A percentile compares a stretch with the other conserved stretches of the same genome.
phyloP scores from a whole-genome alignment of 2,888 invertebrate species.

The Lasioglossum lativentre region DNA sequence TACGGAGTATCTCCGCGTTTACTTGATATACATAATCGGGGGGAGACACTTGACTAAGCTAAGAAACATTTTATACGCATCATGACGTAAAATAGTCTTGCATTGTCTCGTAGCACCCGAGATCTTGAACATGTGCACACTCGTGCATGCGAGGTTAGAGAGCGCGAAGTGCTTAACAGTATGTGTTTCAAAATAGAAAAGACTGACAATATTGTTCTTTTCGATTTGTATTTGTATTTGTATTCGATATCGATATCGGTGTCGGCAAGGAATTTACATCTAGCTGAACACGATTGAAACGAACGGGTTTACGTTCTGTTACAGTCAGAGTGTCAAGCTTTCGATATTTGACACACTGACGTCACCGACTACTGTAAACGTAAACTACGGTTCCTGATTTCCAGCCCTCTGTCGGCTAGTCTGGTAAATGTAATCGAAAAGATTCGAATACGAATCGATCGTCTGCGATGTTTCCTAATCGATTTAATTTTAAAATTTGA shows the following conservation, averaged over 20 bases:
- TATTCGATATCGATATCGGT: neutral
- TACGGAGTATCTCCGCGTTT: neutral
- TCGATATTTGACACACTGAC: neutral
- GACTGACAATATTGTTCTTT: neutral
- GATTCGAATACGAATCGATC: neutral
- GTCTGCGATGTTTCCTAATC: neutral
- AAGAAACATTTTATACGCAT: neutral
- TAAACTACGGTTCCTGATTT: neutral
- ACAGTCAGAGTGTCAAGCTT: neutral
- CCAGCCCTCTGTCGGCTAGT: neutral
- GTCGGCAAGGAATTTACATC: neutral
- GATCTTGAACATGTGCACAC: neutral
- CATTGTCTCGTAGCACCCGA: neutral
- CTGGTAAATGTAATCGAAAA: neutral
- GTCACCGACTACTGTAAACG: neutral
- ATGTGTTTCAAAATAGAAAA: neutral
- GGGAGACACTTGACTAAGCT: neutral
- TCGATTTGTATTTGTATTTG: neutral
- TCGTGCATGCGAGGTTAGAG: constrained; percentile 6
- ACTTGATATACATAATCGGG: neutral
- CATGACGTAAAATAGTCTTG: neutral
- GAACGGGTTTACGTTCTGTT: neutral
- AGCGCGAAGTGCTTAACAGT: neutral
- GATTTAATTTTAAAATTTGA: neutral
- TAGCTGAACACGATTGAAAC: neutral